These are phyloP conservation scores for Dicycla oo DNA, from an alignment of 2,888 invertebrate genomes.

Conservation along the genomic window DNA sequence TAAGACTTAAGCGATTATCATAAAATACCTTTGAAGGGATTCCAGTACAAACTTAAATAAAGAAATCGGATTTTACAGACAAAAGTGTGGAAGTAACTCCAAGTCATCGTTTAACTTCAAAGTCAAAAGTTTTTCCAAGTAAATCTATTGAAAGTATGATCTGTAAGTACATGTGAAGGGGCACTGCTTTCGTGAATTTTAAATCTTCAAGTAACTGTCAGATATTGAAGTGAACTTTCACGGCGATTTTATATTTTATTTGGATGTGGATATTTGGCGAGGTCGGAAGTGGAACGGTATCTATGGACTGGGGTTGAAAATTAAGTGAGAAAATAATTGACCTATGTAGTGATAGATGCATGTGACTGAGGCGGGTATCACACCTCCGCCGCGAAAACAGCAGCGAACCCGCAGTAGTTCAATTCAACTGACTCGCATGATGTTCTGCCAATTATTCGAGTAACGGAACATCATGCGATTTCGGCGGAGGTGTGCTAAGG, in stretches of 20 bases:
- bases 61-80: background rate
- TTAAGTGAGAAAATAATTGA: background rate
- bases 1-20: background rate
- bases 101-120: conserved; percentile 11
- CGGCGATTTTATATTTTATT: conserved; percentile 30
- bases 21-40: background rate
- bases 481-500: too few relatives aligned
- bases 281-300: background rate
- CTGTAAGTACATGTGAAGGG: conserved; percentile 8
- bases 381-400: too few relatives aligned
- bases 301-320: background rate
- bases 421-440: too few relatives aligned
- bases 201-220: conserved; percentile 21
- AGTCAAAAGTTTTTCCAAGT: conserved; percentile 22
- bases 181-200: conserved; percentile 38
- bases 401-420: too few relatives aligned
- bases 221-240: conserved; percentile 20
- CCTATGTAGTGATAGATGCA: background rate
- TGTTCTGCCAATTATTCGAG: too few relatives aligned
- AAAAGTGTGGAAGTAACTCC: conserved; percentile 6
- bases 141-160: conserved; percentile 25
- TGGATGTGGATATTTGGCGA: background rate
- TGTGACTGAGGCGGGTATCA: too few relatives aligned
- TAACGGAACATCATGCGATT: too few relatives aligned
- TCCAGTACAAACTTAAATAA: background rate